These are phyloP conservation scores for Ommatoiulus sabulosus DNA, from an alignment of 2,888 invertebrate species.

Conservation along the genomic window DNA sequence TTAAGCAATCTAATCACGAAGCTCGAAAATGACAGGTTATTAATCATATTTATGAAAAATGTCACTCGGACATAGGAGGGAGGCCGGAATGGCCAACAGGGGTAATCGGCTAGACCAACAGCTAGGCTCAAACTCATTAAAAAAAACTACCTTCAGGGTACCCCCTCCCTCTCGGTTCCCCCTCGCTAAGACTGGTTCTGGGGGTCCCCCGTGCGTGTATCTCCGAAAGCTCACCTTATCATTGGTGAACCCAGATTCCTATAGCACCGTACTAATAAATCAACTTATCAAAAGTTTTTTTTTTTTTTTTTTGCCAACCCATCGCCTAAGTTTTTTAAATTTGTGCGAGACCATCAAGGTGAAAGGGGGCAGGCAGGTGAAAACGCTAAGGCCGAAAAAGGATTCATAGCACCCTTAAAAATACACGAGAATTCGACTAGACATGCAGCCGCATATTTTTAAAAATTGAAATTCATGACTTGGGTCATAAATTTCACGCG, in stretches of 20 bases:
- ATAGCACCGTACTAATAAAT: neutral
- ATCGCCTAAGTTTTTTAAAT: neutral
- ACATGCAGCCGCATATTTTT: constrained; percentile 7
- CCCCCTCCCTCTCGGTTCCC: neutral
- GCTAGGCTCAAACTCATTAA: constrained; percentile 42
- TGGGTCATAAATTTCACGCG: neutral
- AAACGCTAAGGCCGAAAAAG: constrained; percentile 35
- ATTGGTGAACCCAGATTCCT: constrained; percentile 11
- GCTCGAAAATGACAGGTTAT: constrained; percentile 37
- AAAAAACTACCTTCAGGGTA: constrained; percentile 2
- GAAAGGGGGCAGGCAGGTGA: constrained; percentile 44
- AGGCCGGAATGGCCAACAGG: constrained; percentile 31
- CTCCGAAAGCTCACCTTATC: neutral
- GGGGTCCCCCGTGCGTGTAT: neutral
- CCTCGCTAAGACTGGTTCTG: neutral
- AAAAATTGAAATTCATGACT: constrained; percentile 2
- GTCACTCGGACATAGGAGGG: constrained; percentile 34
- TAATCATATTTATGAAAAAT: constrained; percentile 35
- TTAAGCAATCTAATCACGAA: constrained; percentile 5
- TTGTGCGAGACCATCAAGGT: constrained; percentile 39
- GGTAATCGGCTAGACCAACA: constrained; percentile 24
- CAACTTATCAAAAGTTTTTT: constrained; percentile 38
- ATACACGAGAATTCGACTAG: constrained; percentile 4
- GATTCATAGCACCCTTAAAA: constrained; percentile 31
- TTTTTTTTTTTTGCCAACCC: neutral